phyloP scores from a whole-genome alignment of 2,113 vertebrate genomes.

The Podarcis muralis region DNA sequence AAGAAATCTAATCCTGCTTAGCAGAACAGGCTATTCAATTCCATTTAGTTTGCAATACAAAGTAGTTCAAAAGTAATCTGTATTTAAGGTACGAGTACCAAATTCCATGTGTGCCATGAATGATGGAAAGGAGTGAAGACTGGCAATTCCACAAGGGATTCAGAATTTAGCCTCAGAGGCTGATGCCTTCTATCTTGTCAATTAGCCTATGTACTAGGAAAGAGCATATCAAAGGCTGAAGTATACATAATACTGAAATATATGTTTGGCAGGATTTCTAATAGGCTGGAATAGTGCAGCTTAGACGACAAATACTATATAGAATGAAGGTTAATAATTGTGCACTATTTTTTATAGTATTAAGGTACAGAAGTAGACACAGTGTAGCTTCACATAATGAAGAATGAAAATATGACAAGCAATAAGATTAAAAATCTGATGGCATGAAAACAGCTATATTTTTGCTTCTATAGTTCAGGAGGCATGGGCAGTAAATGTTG shows the following conservation, averaged over 20 bases:
- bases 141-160: background rate
- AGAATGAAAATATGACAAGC: background rate
- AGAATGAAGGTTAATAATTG: background rate
- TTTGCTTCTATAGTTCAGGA: background rate
- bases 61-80: conserved; percentile 62
- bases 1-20: conserved; percentile 60
- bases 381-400: background rate
- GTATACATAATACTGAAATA: conserved; percentile 1
- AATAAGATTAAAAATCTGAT: background rate
- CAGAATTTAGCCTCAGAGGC: background rate
- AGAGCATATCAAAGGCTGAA: background rate
- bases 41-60: conserved; percentile 44
- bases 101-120: conserved; percentile 34
- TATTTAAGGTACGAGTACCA: conserved; percentile 67
- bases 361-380: background rate
- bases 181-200: conserved; percentile 2
- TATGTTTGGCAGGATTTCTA: conserved; percentile 2
- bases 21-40: conserved; percentile 22
- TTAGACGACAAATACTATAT: background rate
- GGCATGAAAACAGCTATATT: background rate
- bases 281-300: background rate
- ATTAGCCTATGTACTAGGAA: background rate
- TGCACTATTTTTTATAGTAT: background rate
- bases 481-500: background rate
- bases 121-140: background rate